phyloP scores from a whole-genome alignment of 2,113 vertebrate genomes.

The Tapirus terrestris region DNA sequence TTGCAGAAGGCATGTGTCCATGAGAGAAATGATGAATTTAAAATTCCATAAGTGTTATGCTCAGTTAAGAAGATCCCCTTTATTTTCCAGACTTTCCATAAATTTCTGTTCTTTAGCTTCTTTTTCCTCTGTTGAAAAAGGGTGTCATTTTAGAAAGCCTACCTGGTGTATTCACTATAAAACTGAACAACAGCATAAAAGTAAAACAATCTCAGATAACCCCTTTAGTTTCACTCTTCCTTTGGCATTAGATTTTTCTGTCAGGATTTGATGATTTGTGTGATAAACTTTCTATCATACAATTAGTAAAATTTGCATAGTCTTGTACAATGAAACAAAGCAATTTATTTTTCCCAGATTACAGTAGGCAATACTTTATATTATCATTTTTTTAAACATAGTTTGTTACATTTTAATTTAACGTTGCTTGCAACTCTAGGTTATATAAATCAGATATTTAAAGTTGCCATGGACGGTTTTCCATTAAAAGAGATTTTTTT shows the following conservation, averaged over 20 bases:
- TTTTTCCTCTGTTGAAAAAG: background rate
- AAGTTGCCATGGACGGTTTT: background rate
- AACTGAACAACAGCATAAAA: background rate
- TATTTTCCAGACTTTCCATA: background rate
- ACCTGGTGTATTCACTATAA: background rate
- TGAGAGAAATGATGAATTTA: background rate
- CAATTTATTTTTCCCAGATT: background rate
- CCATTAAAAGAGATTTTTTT: background rate
- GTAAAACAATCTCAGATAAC: background rate
- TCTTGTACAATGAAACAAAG: background rate
- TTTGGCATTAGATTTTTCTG: background rate
- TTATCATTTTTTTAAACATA: background rate
- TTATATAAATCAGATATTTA: background rate
- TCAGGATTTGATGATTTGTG: background rate
- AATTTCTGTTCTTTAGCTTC: background rate
- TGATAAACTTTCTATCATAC: background rate
- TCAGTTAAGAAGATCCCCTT: background rate
- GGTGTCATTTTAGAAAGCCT: background rate
- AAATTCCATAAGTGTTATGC: background rate
- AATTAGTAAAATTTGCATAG: background rate
- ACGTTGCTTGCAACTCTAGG: background rate
- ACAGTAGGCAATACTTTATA: background rate
- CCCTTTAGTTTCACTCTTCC: background rate
- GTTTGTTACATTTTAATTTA: conserved; percentile 18
- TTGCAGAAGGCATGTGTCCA: background rate